Conservation (phyloP, 2,113 vertebrate genomes). For the Chloropsis hardwickii region DNA sequence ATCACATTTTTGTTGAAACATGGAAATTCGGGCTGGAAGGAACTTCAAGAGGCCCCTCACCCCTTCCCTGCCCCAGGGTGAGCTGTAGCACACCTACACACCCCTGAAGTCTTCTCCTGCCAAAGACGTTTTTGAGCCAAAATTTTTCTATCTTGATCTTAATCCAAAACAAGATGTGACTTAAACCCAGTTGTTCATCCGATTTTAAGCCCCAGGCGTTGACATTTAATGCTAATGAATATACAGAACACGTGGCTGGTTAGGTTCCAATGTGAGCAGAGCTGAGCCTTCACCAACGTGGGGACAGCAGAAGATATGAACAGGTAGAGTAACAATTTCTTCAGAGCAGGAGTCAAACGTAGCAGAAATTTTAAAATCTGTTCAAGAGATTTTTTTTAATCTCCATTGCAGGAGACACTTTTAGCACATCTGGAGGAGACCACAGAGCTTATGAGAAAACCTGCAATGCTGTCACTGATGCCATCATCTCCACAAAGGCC, state of each 20-base stretch:
- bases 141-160: not conserved
- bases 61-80: not conserved
- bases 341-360: not conserved
- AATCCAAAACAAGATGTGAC: not conserved
- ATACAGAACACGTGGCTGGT: not conserved
- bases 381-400: not conserved
- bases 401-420: not conserved
- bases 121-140: not conserved
- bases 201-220: not conserved
- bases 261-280: not conserved
- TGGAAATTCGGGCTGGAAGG: not conserved
- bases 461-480: not conserved
- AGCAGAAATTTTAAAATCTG: not conserved
- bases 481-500: not conserved
- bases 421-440: not conserved
- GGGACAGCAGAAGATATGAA: not conserved
- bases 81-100: not conserved
- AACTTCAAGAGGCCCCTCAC: not conserved
- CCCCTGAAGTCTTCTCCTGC: not conserved
- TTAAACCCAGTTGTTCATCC: not conserved
- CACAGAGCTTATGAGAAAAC: not conserved
- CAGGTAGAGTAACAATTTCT: not conserved
- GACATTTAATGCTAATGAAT: not conserved
- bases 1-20: not conserved
- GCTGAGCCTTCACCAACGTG: rapidly evolving